Evolutionary conservation across 2,797 vertebrate genomes (phyloP).

Genomic region (Chelon labrosus): DNA sequence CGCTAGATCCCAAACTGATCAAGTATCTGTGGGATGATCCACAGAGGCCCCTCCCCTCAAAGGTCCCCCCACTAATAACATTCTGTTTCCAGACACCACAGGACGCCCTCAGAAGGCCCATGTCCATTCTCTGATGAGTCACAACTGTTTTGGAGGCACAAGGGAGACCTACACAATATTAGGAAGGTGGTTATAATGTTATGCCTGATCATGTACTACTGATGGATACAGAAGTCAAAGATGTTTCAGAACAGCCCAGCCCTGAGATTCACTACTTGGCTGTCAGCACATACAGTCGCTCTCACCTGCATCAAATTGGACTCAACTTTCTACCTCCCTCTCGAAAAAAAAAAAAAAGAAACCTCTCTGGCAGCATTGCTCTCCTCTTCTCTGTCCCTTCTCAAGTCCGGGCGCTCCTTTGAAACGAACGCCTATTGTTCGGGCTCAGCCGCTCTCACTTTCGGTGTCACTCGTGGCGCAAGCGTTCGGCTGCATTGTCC

Average conservation of each 20-base stretch:
- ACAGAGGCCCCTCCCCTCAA: too few species aligned
- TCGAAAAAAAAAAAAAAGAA: slow-evolving; percentile 5
- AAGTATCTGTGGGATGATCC: too few species aligned
- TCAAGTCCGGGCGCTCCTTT: slow-evolving; percentile 36
- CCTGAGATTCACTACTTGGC: neutral
- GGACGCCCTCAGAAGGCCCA: too few species aligned
- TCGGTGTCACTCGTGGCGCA: slow-evolving; percentile 17
- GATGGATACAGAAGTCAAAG: neutral
- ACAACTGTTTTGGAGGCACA: too few species aligned
- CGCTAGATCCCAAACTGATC: too few species aligned
- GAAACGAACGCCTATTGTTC: slow-evolving; percentile 49
- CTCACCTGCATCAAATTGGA: slow-evolving; percentile 16
- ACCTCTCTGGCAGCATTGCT: slow-evolving; percentile 12
- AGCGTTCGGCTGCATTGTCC: slow-evolving; percentile 36
- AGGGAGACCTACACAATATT: too few species aligned
- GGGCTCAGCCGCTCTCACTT: slow-evolving; percentile 11
- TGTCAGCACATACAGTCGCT: neutral
- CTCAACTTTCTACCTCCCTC: slow-evolving; percentile 16
- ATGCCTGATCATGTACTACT: too few species aligned
- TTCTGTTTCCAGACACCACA: too few species aligned
- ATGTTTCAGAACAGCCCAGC: neutral
- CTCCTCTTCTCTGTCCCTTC: slow-evolving; percentile 14
- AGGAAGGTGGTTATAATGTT: too few species aligned
- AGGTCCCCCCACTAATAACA: too few species aligned
- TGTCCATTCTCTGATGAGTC: too few species aligned